These are phyloP conservation scores for Proteles cristata DNA, from an alignment of 2,113 vertebrate genomes.

Conservation along the genomic window DNA sequence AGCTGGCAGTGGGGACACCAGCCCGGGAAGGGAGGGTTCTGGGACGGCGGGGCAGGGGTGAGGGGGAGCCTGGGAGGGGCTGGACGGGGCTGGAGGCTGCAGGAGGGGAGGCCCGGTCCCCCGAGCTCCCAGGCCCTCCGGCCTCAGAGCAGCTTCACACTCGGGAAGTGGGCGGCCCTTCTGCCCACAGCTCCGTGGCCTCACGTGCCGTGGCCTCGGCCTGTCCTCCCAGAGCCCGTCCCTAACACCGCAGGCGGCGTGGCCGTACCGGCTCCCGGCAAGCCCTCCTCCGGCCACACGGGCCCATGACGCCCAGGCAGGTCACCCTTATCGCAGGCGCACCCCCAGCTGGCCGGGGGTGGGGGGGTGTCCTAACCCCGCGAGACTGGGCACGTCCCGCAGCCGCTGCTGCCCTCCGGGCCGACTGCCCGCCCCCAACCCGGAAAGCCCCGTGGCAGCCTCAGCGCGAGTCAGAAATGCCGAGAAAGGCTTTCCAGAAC, in stretches of 20 bases:
- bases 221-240: background rate
- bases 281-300: background rate
- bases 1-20: fast-evolving
- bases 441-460: fast-evolving
- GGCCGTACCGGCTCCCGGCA: background rate
- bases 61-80: background rate
- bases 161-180: fast-evolving
- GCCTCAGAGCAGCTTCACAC: background rate
- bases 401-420: background rate
- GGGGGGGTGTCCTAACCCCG: too few relatives aligned
- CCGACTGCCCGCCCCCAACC: background rate
- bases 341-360: too few relatives aligned
- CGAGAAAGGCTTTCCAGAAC: background rate
- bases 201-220: too few relatives aligned
- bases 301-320: background rate
- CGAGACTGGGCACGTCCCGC: background rate
- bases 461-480: fast-evolving
- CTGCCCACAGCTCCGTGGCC: background rate
- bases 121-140: background rate
- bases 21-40: background rate
- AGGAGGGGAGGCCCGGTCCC: background rate
- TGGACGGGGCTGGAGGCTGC: background rate
- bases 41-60: background rate
- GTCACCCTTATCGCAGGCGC: too few relatives aligned
- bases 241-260: background rate